phyloP scores from a whole-genome alignment of 1,140 invertebrate species.

The Aphaenogaster rudis region DNA sequence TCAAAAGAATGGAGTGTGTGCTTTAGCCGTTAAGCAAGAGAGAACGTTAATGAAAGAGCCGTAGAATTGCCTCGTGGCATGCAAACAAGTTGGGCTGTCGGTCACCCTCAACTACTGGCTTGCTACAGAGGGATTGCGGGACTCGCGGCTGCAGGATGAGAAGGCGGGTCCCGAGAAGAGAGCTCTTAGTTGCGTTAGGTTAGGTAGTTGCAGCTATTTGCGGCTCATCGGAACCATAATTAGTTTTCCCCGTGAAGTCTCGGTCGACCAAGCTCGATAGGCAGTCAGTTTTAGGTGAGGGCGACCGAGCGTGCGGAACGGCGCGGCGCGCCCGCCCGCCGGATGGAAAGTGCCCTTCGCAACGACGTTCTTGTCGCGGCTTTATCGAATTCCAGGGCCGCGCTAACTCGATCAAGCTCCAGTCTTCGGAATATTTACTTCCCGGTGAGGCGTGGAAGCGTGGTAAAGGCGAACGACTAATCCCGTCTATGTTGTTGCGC shows the following conservation, averaged over 20 bases:
- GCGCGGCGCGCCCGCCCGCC: conserved; percentile 58
- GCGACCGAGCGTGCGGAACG: conserved; percentile 62
- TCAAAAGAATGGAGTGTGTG: conserved; percentile 40
- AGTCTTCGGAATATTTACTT: conserved; percentile 74
- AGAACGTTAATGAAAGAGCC: conserved; percentile 53
- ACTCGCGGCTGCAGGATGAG: conserved; percentile 46
- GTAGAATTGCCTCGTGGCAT: conserved; percentile 46
- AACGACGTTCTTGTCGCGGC: conserved; percentile 66
- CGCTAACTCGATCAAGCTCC: conserved; percentile 75
- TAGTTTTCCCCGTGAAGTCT: conserved; percentile 78
- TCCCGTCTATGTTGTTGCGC: conserved; percentile 39
- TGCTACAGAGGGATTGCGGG: conserved; percentile 53
- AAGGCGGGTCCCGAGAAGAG: conserved; percentile 53
- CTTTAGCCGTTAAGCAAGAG: conserved; percentile 25
- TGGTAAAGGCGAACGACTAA: conserved; percentile 36
- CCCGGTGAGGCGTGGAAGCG: conserved; percentile 38
- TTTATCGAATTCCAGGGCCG: conserved; percentile 77
- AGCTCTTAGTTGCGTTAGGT: conserved; percentile 67
- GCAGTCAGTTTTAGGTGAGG: conserved; percentile 71
- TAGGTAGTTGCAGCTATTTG: conserved; percentile 78
- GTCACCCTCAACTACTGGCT: conserved; percentile 57
- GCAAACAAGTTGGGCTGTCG: conserved; percentile 64
- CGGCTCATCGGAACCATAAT: conserved; percentile 80
- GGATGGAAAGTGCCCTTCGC: conserved; percentile 41
- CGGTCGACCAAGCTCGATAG: conserved; percentile 70